Evolutionary conservation across 1,140 invertebrate species (phyloP).

Genomic region (Argopecten irradians): DNA sequence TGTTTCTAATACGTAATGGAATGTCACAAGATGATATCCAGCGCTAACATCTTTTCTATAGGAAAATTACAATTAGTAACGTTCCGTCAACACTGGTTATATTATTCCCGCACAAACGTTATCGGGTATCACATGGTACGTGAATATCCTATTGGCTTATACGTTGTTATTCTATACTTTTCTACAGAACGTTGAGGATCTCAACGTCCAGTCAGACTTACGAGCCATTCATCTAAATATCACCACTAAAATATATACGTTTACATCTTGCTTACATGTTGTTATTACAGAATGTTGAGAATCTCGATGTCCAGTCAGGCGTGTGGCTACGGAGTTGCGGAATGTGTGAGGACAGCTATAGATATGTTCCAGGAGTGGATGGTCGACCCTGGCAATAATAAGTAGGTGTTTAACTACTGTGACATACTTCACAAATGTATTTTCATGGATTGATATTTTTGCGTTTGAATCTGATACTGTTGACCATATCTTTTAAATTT

Average conservation of each 20-base stretch:
- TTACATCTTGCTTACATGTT: neutral
- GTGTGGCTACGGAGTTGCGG: slow-evolving; percentile 54
- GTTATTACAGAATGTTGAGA: slow-evolving; percentile 40
- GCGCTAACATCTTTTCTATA: too few species aligned
- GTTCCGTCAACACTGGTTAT: slow-evolving; percentile 2
- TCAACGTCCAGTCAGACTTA: slow-evolving; percentile 34
- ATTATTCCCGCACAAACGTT: too few species aligned
- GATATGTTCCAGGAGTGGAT: slow-evolving; percentile 67
- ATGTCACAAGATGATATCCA: too few species aligned
- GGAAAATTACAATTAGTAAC: too few species aligned
- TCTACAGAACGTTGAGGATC: slow-evolving; percentile 43
- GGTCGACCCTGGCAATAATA: slow-evolving; percentile 57
- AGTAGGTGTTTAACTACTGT: slow-evolving; percentile 60
- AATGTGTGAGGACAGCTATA: slow-evolving; percentile 64
- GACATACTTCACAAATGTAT: too few species aligned
- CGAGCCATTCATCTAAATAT: neutral
- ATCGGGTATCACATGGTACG: too few species aligned
- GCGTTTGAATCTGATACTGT: too few species aligned
- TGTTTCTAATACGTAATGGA: too few species aligned
- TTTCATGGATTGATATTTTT: too few species aligned
- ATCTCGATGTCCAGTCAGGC: slow-evolving; percentile 43
- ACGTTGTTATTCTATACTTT: neutral
- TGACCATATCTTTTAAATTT: too few species aligned
- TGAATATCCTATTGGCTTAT: slow-evolving; percentile 29
- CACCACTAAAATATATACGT: neutral